These are phyloP conservation scores for Camptogramma bilineatum DNA, from an alignment of 2,888 invertebrate genomes.

Conservation along the genomic window DNA sequence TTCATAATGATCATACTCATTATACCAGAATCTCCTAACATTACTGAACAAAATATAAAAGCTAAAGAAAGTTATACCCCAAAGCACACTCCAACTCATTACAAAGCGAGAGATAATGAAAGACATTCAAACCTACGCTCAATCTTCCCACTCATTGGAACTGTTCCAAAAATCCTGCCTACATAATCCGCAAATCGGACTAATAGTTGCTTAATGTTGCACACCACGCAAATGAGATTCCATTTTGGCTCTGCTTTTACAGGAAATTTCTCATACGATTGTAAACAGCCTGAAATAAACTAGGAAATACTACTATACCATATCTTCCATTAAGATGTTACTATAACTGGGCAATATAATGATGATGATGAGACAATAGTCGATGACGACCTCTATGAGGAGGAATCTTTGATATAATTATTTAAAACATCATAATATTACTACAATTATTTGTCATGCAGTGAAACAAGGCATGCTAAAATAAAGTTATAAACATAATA, in stretches of 20 bases:
- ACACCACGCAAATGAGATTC: constrained; percentile 16
- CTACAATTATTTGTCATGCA: too few species aligned
- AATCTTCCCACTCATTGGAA: constrained; percentile 34
- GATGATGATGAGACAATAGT: too few species aligned
- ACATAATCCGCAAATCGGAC: constrained; percentile 34
- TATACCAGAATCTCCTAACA: background rate
- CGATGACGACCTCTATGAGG: too few species aligned
- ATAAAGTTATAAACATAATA: too few species aligned
- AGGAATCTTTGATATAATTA: too few species aligned
- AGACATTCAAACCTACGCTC: constrained; percentile 28
- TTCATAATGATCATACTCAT: background rate
- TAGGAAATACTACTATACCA: too few species aligned
- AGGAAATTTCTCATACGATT: background rate
- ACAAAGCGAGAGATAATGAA: constrained; percentile 29
- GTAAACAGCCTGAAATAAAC: too few species aligned
- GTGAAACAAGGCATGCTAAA: too few species aligned
- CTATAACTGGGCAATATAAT: too few species aligned
- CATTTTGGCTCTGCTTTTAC: background rate
- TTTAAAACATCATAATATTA: too few species aligned
- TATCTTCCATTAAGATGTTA: too few species aligned
- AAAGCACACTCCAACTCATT: constrained; percentile 23
- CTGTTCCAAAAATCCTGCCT: constrained; percentile 33
- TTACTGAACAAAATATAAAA: background rate
- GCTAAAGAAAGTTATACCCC: background rate
- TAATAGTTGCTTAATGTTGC: constrained; percentile 29